Evolutionary conservation across 2,113 vertebrate species (phyloP), one percentile per base, ranked within the genome.

Genomic region (Myocastor coypus): DNA sequence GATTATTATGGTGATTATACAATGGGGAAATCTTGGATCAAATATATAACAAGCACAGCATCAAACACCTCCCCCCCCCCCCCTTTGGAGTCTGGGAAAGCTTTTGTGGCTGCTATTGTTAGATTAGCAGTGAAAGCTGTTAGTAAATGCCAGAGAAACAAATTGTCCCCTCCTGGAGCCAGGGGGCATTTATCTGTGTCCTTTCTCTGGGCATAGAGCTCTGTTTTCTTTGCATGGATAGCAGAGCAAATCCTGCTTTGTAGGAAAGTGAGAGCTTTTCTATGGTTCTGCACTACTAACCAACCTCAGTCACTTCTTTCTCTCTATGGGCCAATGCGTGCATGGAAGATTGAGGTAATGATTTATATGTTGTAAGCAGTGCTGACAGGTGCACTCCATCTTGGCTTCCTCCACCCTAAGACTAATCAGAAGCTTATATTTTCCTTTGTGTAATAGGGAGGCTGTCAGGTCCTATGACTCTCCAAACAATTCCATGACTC

Each of bases 361-460:
- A 98, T 98, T 98, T 98, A 97, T 97, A 91, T 52, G 78, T 94
- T 4, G 52, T 75, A 68, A 86, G 91, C 69, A 91, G 64, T 94
- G 96, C 68, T 98, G 97, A 98, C 96, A 96, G 89, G 89, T 32
- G 50, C 89, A 83, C 94, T 98, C 92, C n/a, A 93, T 98, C 96
- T 97, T 91, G 96, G 89, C 96, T 92, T 96, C 92, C 86, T 94
- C 92, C 83, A 87, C 85, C 95, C 86, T 32, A 63, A 87, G 95
- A 94, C 92, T 97, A 96, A 98, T 97, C 37, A 1, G 95, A 93
- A 96, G 96, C 97, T 97, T 97, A 97, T 97, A 96, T 98, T 95
- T 97, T 86, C 92, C 88, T 97, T 94, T 89, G 85, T 95, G 85
- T 93, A 97, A 97, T 71, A 96, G 95, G 91, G 95, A 96, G 89